Percentiles rank a stretch among this genome's conserved stretches.
phyloP scores from a whole-genome alignment of 2,113 vertebrate genomes.

The Sminthopsis crassicaudata region DNA sequence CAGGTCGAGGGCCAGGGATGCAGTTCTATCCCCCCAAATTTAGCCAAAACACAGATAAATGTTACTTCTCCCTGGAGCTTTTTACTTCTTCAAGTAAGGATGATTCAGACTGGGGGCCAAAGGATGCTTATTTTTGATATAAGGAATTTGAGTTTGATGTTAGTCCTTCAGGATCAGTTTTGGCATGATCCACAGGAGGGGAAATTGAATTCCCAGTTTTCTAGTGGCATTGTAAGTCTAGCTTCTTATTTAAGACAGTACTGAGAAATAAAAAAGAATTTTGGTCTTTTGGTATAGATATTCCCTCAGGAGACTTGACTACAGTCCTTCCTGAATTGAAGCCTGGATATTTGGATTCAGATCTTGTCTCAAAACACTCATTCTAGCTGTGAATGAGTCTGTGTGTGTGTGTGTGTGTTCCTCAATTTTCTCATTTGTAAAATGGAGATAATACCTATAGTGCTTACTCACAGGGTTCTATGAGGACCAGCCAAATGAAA shows the following conservation, averaged over 20 bases:
- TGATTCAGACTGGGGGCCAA: neutral
- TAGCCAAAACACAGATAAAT: neutral
- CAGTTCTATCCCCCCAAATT: neutral
- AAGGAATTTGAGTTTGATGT: conserved; percentile 1
- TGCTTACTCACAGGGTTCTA: neutral
- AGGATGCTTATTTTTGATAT: neutral
- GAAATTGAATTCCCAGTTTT: neutral
- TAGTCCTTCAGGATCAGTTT: neutral
- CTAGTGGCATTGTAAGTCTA: neutral
- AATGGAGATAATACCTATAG: neutral
- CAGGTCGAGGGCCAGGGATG: neutral
- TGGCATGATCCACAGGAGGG: neutral
- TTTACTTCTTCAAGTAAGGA: conserved; percentile 13
- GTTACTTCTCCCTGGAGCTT: neutral
- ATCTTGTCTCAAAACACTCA: neutral
- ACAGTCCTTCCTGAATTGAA: neutral
- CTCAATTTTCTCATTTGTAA: neutral
- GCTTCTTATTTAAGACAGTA: neutral
- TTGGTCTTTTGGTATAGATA: neutral
- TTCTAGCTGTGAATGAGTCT: neutral
- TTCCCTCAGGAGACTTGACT: neutral
- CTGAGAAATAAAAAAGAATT: neutral
- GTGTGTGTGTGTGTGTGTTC: too few relatives aligned
- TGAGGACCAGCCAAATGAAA: neutral
- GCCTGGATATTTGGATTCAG: neutral